phyloP scores from a whole-genome alignment of 2,113 vertebrate species.

The Microcebus griseorufus region DNA sequence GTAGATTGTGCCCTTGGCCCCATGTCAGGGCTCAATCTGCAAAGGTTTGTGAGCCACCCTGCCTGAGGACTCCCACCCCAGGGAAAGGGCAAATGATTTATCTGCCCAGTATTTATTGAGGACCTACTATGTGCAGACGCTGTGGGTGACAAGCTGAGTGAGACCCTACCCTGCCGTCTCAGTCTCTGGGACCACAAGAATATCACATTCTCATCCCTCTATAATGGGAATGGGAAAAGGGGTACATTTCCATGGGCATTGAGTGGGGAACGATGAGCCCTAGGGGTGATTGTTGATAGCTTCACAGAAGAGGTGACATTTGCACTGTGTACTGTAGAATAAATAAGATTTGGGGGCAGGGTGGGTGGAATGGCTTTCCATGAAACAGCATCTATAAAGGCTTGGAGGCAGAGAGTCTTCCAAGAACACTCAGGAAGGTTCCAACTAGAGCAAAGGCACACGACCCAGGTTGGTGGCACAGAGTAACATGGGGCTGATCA shows the following conservation, averaged over 20 bases:
- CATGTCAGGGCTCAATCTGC: rapidly evolving
- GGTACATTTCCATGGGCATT: rapidly evolving
- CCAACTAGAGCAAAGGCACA: not conserved
- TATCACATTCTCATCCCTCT: not conserved
- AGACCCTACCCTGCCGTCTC: not conserved
- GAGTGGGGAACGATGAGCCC: not conserved
- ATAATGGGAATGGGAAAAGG: not conserved
- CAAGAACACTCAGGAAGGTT: not conserved
- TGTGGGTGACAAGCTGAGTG: not conserved
- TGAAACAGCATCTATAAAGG: not conserved
- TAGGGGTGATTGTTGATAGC: not conserved
- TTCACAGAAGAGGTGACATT: not conserved
- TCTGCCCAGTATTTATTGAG: not conserved
- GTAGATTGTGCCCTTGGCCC: not conserved
- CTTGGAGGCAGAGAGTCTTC: not conserved
- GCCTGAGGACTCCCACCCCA: not conserved
- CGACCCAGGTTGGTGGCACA: not conserved
- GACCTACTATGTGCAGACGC: not conserved
- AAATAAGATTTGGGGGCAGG: too few species aligned
- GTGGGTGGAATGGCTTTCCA: not conserved
- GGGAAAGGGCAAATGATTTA: not conserved
- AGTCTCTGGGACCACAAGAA: not conserved
- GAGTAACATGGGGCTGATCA: not conserved
- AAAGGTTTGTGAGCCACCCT: not conserved
- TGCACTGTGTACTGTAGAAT: not conserved